These are phyloP conservation scores for Sialia sialis DNA, from an alignment of 2,113 vertebrate species.

Conservation along the genomic window DNA sequence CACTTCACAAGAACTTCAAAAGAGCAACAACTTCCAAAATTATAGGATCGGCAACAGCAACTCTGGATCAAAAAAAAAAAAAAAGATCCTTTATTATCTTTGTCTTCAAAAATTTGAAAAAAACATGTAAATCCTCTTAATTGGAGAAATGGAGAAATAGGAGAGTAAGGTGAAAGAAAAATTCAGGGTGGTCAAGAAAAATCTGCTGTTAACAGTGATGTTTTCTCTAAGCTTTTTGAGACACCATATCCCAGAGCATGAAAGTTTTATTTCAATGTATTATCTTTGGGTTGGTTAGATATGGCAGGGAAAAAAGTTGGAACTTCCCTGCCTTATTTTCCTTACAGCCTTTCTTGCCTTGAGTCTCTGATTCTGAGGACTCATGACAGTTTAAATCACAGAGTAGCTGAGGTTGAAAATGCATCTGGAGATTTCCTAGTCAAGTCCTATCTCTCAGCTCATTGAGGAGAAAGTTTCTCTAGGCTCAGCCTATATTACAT, in stretches of 20 bases:
- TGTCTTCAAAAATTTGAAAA: not conserved
- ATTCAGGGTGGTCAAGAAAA: not conserved
- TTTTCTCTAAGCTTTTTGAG: not conserved
- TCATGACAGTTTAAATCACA: not conserved
- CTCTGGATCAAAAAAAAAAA: not conserved
- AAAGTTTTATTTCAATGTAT: not conserved
- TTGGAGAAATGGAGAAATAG: not conserved
- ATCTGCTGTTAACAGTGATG: not conserved
- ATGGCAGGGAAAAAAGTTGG: not conserved
- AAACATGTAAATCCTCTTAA: not conserved
- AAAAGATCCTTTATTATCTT: not conserved
- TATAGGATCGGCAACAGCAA: not conserved
- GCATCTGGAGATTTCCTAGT: not conserved
- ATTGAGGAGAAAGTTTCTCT: not conserved
- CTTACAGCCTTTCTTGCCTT: not conserved
- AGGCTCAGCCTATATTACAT: not conserved
- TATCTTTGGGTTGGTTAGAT: not conserved
- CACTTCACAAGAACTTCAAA: not conserved
- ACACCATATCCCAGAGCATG: not conserved
- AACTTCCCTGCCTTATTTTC: not conserved
- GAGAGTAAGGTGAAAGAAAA: not conserved
- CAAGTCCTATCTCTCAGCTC: not conserved
- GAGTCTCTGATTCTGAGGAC: not conserved
- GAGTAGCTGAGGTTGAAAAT: not conserved
- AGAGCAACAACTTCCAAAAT: not conserved